phyloP scores from a whole-genome alignment of 2,797 vertebrate species.

The Neosilurus hyrtlii region DNA sequence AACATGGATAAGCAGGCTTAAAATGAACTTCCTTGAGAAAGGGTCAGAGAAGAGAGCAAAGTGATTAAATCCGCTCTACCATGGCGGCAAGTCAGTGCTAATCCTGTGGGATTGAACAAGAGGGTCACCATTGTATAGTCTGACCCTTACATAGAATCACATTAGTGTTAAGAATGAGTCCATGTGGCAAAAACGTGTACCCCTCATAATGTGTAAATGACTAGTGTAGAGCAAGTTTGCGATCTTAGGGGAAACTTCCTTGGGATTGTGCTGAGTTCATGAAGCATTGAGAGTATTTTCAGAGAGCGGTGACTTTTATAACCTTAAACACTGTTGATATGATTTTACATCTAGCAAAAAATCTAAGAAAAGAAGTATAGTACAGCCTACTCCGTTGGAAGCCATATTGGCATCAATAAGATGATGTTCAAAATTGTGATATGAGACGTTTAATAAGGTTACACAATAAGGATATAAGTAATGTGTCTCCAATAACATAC shows the following conservation, averaged over 20 bases:
- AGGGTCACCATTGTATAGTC: slow-evolving; percentile 36
- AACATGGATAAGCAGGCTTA: slow-evolving; percentile 18
- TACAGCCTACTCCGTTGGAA: neutral
- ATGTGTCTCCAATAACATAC: neutral
- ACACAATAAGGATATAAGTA: neutral
- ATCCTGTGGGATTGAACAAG: slow-evolving; percentile 50
- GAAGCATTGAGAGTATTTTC: neutral
- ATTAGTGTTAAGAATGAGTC: slow-evolving; percentile 15
- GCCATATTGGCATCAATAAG: neutral
- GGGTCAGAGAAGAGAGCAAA: slow-evolving; percentile 46
- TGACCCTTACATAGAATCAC: slow-evolving; percentile 7
- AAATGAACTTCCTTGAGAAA: slow-evolving; percentile 26
- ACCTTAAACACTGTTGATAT: neutral
- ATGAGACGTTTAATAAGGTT: neutral
- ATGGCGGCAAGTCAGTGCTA: slow-evolving; percentile 38
- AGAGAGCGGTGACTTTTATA: neutral
- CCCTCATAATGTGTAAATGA: slow-evolving; percentile 16
- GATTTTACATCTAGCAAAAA: neutral
- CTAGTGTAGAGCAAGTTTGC: neutral
- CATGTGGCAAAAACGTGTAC: neutral
- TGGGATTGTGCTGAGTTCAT: neutral
- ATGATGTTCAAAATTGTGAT: neutral
- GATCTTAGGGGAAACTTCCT: neutral
- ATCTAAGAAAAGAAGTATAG: neutral
- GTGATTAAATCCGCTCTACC: slow-evolving; percentile 48